phyloP scores from a whole-genome alignment of 2,888 invertebrate genomes.

The Dasysyrphus albostriatus region DNA sequence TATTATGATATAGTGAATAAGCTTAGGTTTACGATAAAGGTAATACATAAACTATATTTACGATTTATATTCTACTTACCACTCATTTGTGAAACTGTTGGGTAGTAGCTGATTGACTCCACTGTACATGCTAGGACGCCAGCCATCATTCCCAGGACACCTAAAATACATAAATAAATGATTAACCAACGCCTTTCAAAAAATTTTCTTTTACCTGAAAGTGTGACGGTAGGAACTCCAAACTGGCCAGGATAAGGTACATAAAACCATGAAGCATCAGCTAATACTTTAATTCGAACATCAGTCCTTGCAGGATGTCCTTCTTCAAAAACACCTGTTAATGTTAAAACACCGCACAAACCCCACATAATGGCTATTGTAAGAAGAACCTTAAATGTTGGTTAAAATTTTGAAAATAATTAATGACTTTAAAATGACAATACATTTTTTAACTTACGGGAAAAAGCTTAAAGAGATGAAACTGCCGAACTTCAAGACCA shows the following conservation, averaged over 20 bases:
- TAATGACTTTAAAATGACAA: background rate
- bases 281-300: slow-evolving; percentile 88
- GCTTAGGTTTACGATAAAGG: no score
- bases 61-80: slow-evolving; percentile 83
- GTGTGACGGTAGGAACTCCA: slow-evolving; percentile 89
- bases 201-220: slow-evolving; percentile 80
- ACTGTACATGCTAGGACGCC: slow-evolving; percentile 92
- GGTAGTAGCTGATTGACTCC: slow-evolving; percentile 94
- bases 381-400: slow-evolving; percentile 86
- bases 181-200: background rate
- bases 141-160: slow-evolving; percentile 91
- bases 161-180: slow-evolving; percentile 82
- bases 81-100: slow-evolving; percentile 94
- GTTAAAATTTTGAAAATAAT: background rate
- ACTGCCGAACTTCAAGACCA: slow-evolving; percentile 86
- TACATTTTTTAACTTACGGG: slow-evolving; percentile 86
- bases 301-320: slow-evolving; percentile 91
- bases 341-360: slow-evolving; percentile 89
- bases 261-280: slow-evolving; percentile 91
- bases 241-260: slow-evolving; percentile 93
- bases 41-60: background rate
- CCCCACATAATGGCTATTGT: slow-evolving; percentile 92
- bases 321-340: slow-evolving; percentile 86
- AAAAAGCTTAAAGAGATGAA: slow-evolving; percentile 91
- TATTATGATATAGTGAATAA: no score